A percentile compares a stretch with the other conserved stretches of the same genome.
Evolutionary conservation across 2,797 vertebrate species (phyloP).

Genomic region (Lerista edwardsae): DNA sequence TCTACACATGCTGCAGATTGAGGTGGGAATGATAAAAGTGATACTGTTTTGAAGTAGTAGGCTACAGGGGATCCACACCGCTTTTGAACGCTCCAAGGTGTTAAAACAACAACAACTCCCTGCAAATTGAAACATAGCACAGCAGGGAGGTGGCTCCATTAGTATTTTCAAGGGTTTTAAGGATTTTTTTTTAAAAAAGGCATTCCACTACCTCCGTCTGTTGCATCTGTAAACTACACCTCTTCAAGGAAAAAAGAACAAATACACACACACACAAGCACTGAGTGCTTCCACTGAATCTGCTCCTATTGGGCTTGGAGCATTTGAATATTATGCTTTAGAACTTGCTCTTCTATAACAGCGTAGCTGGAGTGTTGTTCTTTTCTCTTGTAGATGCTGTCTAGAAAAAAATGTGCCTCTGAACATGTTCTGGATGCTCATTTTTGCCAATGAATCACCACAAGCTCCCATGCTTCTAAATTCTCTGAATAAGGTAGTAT

Average conservation of each 20-base stretch:
- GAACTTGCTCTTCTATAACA: background rate
- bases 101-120: background rate
- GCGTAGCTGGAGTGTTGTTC: background rate
- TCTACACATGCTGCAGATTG: background rate
- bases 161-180: background rate
- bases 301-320: background rate
- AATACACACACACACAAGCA: background rate
- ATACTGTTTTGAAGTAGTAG: background rate
- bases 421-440: background rate
- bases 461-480: background rate
- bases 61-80: background rate
- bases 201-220: background rate
- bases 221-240: background rate
- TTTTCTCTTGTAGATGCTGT: background rate
- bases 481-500: background rate
- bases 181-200: too few species aligned
- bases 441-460: background rate
- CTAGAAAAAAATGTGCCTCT: background rate
- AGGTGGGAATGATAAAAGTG: background rate
- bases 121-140: background rate
- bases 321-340: background rate
- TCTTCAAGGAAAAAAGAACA: background rate
- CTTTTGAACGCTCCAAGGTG: background rate
- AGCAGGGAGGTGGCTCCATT: background rate
- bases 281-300: background rate